Evolutionary conservation across 2,888 invertebrate genomes (phyloP).

Genomic region (Creontiades dilutus): DNA sequence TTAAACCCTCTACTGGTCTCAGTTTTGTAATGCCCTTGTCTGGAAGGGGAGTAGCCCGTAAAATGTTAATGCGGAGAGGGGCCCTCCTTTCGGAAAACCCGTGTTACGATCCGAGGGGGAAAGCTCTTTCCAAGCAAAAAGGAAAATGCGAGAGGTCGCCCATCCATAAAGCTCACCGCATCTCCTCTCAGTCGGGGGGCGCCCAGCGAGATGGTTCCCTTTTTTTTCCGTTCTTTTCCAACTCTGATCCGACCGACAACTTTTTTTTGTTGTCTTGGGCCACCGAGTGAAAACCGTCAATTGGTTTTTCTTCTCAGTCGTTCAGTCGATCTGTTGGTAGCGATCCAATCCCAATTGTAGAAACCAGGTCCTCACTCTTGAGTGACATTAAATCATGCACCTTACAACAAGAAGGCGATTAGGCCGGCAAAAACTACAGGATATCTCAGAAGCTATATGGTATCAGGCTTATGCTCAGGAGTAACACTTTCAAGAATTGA

Average conservation of each 20-base stretch:
- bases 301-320: too few relatives aligned
- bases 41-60: neutral
- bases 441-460: too few relatives aligned
- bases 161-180: conserved; percentile 31
- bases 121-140: neutral
- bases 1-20: neutral
- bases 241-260: neutral
- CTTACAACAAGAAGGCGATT: too few relatives aligned
- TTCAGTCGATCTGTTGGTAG: too few relatives aligned
- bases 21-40: conserved; percentile 31
- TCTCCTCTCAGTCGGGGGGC: neutral
- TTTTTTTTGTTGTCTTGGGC: neutral
- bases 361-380: too few relatives aligned
- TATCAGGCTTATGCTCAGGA: too few relatives aligned
- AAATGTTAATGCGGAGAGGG: neutral
- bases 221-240: neutral
- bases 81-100: neutral
- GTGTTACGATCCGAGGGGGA: conserved; percentile 9
- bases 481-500: too few relatives aligned
- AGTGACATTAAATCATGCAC: too few relatives aligned
- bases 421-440: too few relatives aligned
- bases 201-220: neutral
- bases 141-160: conserved; percentile 7
- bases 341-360: too few relatives aligned
- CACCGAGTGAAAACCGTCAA: too few relatives aligned